Conservation (phyloP, 2,888 invertebrate species). For the Protophormia terraenovae region DNA sequence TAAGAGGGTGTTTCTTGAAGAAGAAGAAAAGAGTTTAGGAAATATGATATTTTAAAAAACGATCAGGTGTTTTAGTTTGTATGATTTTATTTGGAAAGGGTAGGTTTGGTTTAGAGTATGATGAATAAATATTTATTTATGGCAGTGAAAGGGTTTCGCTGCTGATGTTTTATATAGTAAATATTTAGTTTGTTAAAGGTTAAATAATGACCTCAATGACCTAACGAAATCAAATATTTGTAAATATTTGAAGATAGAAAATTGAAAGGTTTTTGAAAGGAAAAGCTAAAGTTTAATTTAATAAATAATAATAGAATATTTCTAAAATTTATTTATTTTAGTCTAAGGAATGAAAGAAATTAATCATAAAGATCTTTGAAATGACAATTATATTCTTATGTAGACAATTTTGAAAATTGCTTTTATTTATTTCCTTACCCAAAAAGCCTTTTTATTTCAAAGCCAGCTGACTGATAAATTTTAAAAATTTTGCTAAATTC, state of each 20-base stretch:
- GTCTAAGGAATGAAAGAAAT: no score
- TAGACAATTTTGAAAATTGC: no score
- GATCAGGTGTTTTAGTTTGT: conserved; percentile 59
- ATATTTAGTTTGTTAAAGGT: conserved; percentile 5
- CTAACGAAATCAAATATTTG: background rate
- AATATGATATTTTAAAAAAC: conserved; percentile 59
- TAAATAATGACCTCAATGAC: conserved; percentile 24
- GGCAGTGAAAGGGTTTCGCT: conserved; percentile 34
- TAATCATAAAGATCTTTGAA: no score
- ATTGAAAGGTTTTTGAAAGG: no score
- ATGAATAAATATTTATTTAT: conserved; percentile 4
- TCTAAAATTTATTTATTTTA: no score
- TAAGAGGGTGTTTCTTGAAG: conserved; percentile 35
- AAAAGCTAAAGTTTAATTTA: background rate
- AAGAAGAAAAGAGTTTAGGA: background rate
- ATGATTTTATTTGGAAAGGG: conserved; percentile 13
- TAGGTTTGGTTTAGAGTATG: background rate
- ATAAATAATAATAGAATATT: no score
- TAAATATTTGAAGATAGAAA: background rate
- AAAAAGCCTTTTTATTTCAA: no score
- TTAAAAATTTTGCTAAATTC: no score
- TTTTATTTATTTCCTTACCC: no score
- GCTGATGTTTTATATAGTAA: background rate
- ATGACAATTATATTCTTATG: no score
- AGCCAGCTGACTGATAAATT: no score